Evolutionary conservation across 1,140 invertebrate genomes (phyloP).

Genomic region (Megalopta genalis): DNA sequence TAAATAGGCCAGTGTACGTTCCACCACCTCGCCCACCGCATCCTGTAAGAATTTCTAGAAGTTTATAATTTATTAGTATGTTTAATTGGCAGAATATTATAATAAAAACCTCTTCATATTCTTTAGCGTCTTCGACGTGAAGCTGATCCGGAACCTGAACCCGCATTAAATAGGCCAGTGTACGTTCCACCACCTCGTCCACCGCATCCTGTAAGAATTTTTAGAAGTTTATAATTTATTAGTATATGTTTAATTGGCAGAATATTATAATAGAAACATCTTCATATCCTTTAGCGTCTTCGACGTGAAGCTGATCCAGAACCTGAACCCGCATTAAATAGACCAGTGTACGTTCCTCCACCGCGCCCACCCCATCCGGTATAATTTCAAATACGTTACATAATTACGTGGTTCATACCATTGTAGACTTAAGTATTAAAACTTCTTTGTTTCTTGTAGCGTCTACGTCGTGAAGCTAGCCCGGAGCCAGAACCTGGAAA

Average conservation of each 20-base stretch:
- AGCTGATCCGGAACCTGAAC: too few species aligned
- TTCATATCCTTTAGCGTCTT: conserved; percentile 16
- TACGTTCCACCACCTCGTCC: not conserved
- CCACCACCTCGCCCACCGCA: too few species aligned
- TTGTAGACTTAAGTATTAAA: not conserved
- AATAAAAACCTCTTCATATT: too few species aligned
- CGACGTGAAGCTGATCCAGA: conserved; percentile 27
- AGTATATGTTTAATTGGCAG: not conserved
- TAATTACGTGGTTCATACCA: too few species aligned
- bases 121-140: too few species aligned
- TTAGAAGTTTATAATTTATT: not conserved
- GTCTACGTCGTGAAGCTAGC: conserved; percentile 32
- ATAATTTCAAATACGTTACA: not conserved
- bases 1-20: too few species aligned
- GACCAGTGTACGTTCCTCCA: conserved; percentile 14
- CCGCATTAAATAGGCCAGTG: too few species aligned
- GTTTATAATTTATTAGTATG: too few species aligned
- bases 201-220: too few species aligned
- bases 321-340: not conserved
- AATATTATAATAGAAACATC: too few species aligned
- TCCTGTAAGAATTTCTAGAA: too few species aligned
- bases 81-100: too few species aligned
- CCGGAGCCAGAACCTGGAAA: not conserved
- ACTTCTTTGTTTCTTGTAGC: conserved; percentile 3
- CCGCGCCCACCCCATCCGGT: conserved; percentile 33